A percentile compares a stretch with the other conserved stretches of the same genome.
phyloP scores from a whole-genome alignment of 2,113 vertebrate genomes.

The Craseonycteris thonglongyai region DNA sequence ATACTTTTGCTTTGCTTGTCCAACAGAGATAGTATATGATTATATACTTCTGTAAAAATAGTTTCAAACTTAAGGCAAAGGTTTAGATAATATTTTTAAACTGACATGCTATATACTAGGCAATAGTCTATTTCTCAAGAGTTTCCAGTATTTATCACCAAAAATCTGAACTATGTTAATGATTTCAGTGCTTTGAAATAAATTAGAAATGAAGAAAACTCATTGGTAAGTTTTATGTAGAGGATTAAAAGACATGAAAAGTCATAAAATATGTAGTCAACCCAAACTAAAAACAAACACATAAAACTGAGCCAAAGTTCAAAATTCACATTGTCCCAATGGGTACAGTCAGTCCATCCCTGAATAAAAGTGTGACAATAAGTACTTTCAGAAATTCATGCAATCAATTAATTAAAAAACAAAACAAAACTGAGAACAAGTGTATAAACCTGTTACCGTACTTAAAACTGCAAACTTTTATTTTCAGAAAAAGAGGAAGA shows the following conservation, averaged over 20 bases:
- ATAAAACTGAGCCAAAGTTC: not conserved
- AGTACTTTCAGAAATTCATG: not conserved
- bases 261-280: not conserved
- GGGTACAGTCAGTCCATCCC: not conserved
- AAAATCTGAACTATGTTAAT: not conserved
- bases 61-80: not conserved
- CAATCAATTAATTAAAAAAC: not conserved
- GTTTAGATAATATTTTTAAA: not conserved
- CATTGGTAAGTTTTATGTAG: not conserved
- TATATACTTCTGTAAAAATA: not conserved
- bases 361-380: not conserved
- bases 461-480: not conserved
- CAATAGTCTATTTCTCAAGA: not conserved
- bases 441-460: not conserved
- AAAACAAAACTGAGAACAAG: not conserved
- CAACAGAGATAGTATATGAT: not conserved
- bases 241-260: not conserved
- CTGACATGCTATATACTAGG: not conserved
- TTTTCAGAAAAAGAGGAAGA: not conserved
- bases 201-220: not conserved
- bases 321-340: not conserved
- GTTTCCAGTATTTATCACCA: accelerated
- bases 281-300: not conserved
- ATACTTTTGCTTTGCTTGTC: not conserved
- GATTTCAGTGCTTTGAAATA: not conserved